Conservation (phyloP, 2,113 vertebrate genomes). For the Xiphias gladius region DNA sequence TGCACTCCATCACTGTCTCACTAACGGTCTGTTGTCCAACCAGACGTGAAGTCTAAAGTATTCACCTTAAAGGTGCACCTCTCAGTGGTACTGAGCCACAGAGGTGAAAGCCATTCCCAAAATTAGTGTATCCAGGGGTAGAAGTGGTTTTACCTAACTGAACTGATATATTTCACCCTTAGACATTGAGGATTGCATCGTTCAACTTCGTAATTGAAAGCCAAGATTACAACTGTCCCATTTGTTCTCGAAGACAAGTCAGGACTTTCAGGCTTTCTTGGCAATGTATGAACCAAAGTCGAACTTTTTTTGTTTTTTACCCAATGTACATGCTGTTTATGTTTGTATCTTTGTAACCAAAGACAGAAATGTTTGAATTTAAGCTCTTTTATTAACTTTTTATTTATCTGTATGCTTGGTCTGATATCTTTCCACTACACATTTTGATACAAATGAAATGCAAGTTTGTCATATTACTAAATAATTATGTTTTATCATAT, state of each 20-base stretch:
- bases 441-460: constrained; percentile 32
- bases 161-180: background rate
- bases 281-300: constrained; percentile 69
- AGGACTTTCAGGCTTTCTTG: constrained; percentile 37
- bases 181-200: background rate
- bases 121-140: background rate
- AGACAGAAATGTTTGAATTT: constrained; percentile 35
- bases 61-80: background rate
- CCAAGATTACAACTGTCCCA: background rate
- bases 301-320: constrained; percentile 38
- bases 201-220: background rate
- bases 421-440: constrained; percentile 1
- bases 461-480: constrained; percentile 23
- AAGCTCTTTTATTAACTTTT: constrained; percentile 26
- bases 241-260: background rate
- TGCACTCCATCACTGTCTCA: background rate
- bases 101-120: constrained; percentile 31
- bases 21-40: background rate
- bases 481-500: constrained; percentile 12
- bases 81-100: background rate
- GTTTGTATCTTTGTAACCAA: constrained; percentile 55
- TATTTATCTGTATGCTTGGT: constrained; percentile 13
- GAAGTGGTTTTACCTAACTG: background rate
- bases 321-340: constrained; percentile 47
- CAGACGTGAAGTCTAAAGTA: background rate